Base-by-base conservation (phyloP, 64 coral and sea anemone species). In the Actinia equina region DNA sequence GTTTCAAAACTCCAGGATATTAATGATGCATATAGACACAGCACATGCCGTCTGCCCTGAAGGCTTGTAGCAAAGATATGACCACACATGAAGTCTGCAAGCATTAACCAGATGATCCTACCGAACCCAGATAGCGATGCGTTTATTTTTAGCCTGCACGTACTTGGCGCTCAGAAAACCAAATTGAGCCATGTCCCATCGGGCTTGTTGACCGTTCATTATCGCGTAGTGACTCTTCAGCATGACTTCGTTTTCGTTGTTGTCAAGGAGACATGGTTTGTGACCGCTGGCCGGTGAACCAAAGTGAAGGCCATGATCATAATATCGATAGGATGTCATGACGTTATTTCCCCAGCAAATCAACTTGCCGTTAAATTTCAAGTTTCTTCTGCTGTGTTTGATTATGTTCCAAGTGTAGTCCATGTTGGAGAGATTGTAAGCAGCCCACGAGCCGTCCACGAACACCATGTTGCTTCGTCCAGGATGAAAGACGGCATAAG, bases 381-480 rank as follows among this genome's bases (percentile, higher is more conserved):
- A 86, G 52, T 88, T 86, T 60, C 88, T 85, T 11, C 94, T n/a
- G n/a, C n/a, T n/a, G n/a, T n/a, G n/a, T n/a, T n/a, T n/a, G n/a
- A n/a, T n/a, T n/a, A n/a, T n/a, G 55, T 99, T 99, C 97, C 97
- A 99, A 23, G 97, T 99, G 44, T 99, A 99, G 59, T 95, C 97
- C 37, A 92, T 80, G 18, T 93, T 88, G 6, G 91, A 82, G 23
- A 89, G 85, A 45, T 91, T 94, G 45, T 93, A 94, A 41, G 88
- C 90, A 7, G 85, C 91, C 93, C 93, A 99, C 25, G 85, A 74
- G 7, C 87, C 87, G 41, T 95, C 97, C 43, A 99, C 74, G 54
- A 99, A 99, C 88, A 99, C 55, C 44, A 77, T 83, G 77, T 95
- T 99, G 26, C 61, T 83, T 83, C 89, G 89, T 71, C 88, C 94